These are phyloP conservation scores for Gnatocerus cornutus DNA, from an alignment of 2,888 invertebrate species.

Conservation along the genomic window DNA sequence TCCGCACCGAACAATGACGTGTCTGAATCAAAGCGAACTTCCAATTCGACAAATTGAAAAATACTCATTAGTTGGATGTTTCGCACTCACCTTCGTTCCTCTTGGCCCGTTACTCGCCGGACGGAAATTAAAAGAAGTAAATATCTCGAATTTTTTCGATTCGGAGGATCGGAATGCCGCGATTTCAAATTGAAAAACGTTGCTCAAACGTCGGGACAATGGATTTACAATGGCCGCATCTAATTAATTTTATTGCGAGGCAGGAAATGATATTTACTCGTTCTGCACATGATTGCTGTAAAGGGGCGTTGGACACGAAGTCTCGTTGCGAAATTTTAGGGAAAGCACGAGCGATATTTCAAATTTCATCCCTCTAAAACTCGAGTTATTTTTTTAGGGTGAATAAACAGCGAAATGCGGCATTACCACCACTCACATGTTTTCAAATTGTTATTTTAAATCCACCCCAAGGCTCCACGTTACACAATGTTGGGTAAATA, in stretches of 20 bases:
- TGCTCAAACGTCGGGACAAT: background rate
- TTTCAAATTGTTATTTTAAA: constrained; percentile 65
- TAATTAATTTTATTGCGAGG: constrained; percentile 13
- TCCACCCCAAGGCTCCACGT: constrained; percentile 59
- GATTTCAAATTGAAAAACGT: constrained; percentile 11
- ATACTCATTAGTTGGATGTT: constrained; percentile 72
- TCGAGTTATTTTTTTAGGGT: constrained; percentile 29
- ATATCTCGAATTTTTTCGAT: constrained; percentile 65
- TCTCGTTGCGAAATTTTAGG: too few relatives aligned
- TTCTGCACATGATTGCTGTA: background rate
- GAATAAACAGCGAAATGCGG: constrained; percentile 22
- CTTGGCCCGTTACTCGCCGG: constrained; percentile 51
- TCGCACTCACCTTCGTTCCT: constrained; percentile 63
- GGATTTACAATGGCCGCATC: background rate
- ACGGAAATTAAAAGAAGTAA: constrained; percentile 65
- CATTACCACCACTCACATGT: constrained; percentile 51
- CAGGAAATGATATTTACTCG: background rate
- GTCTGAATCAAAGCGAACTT: constrained; percentile 69
- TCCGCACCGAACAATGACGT: constrained; percentile 68
- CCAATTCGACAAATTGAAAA: constrained; percentile 72
- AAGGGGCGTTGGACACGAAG: background rate
- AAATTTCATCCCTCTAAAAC: background rate
- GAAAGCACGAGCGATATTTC: too few relatives aligned
- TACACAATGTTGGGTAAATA: constrained; percentile 67
- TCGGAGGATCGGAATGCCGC: constrained; percentile 28